phyloP scores from a whole-genome alignment of 2,888 invertebrate genomes.

The Margaritifera margaritifera region DNA sequence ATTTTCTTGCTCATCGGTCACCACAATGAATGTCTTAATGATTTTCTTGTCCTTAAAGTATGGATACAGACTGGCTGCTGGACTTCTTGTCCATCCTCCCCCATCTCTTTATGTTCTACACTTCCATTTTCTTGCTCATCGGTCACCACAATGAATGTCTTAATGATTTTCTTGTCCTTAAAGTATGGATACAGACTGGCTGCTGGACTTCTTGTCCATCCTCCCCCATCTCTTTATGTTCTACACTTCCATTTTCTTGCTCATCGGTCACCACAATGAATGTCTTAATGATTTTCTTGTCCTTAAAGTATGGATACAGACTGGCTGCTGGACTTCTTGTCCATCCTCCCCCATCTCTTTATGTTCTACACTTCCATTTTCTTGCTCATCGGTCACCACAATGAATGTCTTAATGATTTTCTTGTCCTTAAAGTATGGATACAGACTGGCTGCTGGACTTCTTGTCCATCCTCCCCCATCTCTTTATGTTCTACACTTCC shows the following conservation, averaged over 20 bases:
- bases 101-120: conserved; percentile 8
- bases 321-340: conserved; percentile 61
- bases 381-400: conserved; percentile 73
- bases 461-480: too few species aligned
- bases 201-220: conserved; percentile 46
- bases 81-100: conserved; percentile 11
- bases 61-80: conserved; percentile 69
- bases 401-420: conserved; percentile 71
- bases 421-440: conserved; percentile 68
- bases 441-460: conserved; percentile 67
- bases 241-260: conserved; percentile 63
- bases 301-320: conserved; percentile 68
- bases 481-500: conserved; percentile 16
- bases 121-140: conserved; percentile 71
- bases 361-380: conserved; percentile 50
- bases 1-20: conserved; percentile 73
- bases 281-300: conserved; percentile 69
- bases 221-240: conserved; percentile 4
- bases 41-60: conserved; percentile 68
- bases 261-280: conserved; percentile 73
- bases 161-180: conserved; percentile 65
- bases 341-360: too few species aligned
- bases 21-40: conserved; percentile 71
- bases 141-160: conserved; percentile 72
- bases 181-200: conserved; percentile 70